Percentiles rank a stretch among this genome's conserved stretches.
phyloP scores from a whole-genome alignment of 2,797 vertebrate genomes.

The Lepus townsendii region DNA sequence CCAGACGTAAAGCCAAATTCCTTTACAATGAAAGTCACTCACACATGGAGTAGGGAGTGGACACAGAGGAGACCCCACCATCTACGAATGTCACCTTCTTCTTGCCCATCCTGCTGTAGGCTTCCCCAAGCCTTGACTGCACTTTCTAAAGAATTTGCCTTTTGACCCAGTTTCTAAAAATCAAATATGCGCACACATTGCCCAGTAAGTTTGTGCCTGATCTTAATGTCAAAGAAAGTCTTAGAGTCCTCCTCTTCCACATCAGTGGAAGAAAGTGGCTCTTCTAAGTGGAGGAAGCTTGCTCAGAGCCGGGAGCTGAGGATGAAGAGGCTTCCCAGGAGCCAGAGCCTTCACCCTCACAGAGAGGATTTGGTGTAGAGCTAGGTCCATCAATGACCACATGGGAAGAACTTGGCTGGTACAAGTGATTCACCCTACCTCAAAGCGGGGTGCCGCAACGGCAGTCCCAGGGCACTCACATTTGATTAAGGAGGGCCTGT shows the following conservation, averaged over 20 bases:
- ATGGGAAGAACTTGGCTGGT: background rate
- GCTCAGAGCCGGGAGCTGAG: background rate
- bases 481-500: background rate
- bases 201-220: background rate
- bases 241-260: background rate
- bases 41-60: no score
- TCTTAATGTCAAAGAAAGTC: background rate
- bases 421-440: background rate
- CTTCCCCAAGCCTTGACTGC: background rate
- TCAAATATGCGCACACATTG: background rate
- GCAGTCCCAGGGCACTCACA: background rate
- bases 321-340: background rate
- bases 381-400: background rate
- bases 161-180: background rate
- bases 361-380: background rate
- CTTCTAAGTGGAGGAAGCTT: background rate
- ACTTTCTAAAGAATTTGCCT: background rate
- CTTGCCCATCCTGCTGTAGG: no score
- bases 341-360: background rate
- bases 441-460: background rate
- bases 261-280: background rate
- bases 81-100: background rate
- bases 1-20: background rate
- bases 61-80: background rate
- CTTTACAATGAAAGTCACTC: background rate